A percentile compares a stretch with the other conserved stretches of the same genome.
phyloP scores from a whole-genome alignment of 2,113 vertebrate genomes.

The Struthio camelus region DNA sequence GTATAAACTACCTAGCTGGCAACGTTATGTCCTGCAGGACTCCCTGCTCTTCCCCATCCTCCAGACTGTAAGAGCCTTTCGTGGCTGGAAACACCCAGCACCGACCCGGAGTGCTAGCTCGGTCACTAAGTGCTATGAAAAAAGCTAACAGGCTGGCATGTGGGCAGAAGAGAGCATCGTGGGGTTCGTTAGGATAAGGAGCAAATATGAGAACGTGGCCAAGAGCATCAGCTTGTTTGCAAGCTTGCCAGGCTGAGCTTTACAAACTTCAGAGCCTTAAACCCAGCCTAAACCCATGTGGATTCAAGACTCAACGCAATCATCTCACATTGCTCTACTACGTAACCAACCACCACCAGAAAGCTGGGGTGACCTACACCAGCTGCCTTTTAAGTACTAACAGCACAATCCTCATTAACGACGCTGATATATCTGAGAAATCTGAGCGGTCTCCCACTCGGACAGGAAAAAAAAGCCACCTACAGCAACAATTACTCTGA shows the following conservation, averaged over 20 bases:
- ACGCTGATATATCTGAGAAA: neutral
- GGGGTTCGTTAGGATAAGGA: neutral
- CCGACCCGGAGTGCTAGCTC: neutral
- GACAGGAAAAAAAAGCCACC: neutral
- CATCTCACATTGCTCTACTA: neutral
- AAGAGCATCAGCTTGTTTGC: neutral
- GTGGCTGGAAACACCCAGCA: neutral
- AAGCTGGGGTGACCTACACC: neutral
- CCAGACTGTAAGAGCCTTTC: neutral
- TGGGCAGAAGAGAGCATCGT: fast-evolving
- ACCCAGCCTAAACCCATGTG: neutral
- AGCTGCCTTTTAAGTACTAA: neutral
- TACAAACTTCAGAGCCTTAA: neutral
- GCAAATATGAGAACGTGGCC: neutral
- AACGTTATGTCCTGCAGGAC: neutral
- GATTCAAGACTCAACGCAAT: neutral
- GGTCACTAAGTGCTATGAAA: neutral
- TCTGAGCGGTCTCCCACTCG: neutral
- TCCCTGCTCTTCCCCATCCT: neutral
- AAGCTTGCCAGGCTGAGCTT: neutral
- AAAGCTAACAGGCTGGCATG: neutral
- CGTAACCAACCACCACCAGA: neutral
- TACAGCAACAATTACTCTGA: neutral
- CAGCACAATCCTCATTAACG: neutral
- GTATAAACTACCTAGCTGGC: neutral